These are phyloP conservation scores for Drosophila greeni DNA, from an alignment of 2,888 invertebrate species.

Conservation along the genomic window DNA sequence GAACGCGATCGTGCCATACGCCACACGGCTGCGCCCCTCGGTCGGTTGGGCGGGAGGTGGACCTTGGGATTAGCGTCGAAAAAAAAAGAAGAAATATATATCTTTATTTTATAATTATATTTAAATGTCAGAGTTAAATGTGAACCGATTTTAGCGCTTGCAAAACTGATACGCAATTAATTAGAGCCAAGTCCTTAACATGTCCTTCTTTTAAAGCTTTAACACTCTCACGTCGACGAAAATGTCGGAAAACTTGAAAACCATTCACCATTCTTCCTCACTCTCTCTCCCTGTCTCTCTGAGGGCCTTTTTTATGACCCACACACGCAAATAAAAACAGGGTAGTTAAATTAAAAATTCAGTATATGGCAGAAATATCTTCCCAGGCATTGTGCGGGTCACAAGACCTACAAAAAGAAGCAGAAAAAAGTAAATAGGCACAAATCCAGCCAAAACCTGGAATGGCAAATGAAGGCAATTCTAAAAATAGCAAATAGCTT, in stretches of 20 bases:
- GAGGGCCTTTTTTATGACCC: slow-evolving; percentile 46
- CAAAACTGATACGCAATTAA: slow-evolving; percentile 54
- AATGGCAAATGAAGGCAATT: slow-evolving; percentile 37
- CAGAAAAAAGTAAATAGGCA: slow-evolving; percentile 2
- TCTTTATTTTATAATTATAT: too few species aligned
- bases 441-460: slow-evolving; percentile 16
- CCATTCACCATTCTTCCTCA: not conserved
- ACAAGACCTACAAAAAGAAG: not conserved
- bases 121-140: too few species aligned
- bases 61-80: too few species aligned
- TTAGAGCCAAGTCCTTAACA: slow-evolving; percentile 26
- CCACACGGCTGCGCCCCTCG: too few species aligned
- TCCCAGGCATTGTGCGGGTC: slow-evolving; percentile 17
- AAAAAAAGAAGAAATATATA: too few species aligned
- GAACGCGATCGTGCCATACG: too few species aligned
- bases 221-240: slow-evolving; percentile 6
- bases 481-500: slow-evolving; percentile 40
- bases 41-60: too few species aligned
- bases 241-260: slow-evolving; percentile 18
- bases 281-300: not conserved
- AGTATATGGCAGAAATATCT: slow-evolving; percentile 25
- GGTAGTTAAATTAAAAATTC: slow-evolving; percentile 59
- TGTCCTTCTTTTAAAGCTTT: slow-evolving; percentile 21
- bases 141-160: slow-evolving; percentile 41
- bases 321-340: slow-evolving; percentile 61